Percentiles rank a stretch among this genome's conserved stretches.
Conservation (phyloP, 2,113 vertebrate species). For the Centropus bengalensis region DNA sequence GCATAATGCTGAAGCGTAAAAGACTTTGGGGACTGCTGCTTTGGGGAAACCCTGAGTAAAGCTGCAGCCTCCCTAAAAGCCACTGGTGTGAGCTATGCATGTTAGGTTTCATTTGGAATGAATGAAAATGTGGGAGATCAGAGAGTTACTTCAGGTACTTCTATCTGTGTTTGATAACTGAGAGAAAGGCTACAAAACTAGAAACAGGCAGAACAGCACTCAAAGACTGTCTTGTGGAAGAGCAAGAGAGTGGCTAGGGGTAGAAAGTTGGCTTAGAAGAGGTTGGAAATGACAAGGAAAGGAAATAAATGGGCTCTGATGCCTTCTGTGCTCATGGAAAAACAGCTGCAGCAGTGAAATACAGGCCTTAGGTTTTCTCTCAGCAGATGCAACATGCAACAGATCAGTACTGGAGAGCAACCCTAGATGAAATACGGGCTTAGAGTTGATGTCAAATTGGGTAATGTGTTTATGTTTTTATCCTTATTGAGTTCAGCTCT, state of each 20-base stretch:
- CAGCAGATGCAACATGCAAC: neutral
- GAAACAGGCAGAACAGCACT: neutral
- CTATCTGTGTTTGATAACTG: neutral
- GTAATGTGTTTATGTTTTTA: neutral
- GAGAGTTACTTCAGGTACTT: neutral
- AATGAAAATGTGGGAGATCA: fast-evolving
- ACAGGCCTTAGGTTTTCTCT: neutral
- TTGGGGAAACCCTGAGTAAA: neutral
- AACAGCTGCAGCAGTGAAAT: neutral
- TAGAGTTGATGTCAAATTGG: neutral
- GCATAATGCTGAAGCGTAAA: neutral
- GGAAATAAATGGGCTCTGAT: neutral
- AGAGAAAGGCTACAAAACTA: neutral
- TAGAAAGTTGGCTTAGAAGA: neutral
- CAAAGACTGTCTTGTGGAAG: neutral
- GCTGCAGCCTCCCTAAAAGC: neutral
- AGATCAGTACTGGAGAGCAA: neutral
- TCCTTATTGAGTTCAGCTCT: neutral
- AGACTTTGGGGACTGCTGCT: neutral
- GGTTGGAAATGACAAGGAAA: neutral
- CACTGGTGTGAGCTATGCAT: neutral
- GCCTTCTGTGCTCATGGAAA: neutral
- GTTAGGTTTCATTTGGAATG: neutral
- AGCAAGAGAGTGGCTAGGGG: neutral
- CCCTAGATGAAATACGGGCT: neutral